These are phyloP conservation scores for Brachionus rubens DNA, from an alignment of 1,140 invertebrate species.

Conservation along the genomic window DNA sequence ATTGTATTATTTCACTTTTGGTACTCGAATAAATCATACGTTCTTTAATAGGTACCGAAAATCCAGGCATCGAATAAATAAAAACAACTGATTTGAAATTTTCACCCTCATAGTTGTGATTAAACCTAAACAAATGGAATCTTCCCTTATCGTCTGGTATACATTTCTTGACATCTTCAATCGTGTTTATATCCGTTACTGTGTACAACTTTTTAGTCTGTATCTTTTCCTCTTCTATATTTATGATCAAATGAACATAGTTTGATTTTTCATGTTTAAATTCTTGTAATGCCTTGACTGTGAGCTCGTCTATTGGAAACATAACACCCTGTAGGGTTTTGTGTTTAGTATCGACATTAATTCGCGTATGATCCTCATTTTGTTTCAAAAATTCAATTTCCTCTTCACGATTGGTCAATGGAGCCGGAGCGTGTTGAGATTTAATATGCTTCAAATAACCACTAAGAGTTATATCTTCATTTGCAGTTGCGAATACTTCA, in stretches of 20 bases:
- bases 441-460: constrained; percentile 77
- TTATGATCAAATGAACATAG: constrained; percentile 66
- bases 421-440: constrained; percentile 75
- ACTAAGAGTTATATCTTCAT: constrained; percentile 75
- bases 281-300: constrained; percentile 69
- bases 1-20: constrained; percentile 64
- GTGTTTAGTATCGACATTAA: constrained; percentile 40
- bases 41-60: constrained; percentile 86
- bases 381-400: constrained; percentile 76
- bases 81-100: constrained; percentile 68
- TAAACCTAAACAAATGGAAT: constrained; percentile 86
- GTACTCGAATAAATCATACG: constrained; percentile 96
- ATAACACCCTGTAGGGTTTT: constrained; percentile 79
- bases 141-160: constrained; percentile 78
- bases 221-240: constrained; percentile 56
- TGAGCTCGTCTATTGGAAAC: constrained; percentile 83
- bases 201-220: constrained; percentile 48
- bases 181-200: constrained; percentile 57
- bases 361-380: constrained; percentile 63
- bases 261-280: constrained; percentile 62
- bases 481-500: constrained; percentile 63
- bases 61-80: constrained; percentile 95
- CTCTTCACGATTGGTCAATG: constrained; percentile 81
- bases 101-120: constrained; percentile 86
- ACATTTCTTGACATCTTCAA: constrained; percentile 65